Base-by-base conservation (phyloP, 2,797 vertebrate genomes). In the Lycodopsis pacificus region DNA sequence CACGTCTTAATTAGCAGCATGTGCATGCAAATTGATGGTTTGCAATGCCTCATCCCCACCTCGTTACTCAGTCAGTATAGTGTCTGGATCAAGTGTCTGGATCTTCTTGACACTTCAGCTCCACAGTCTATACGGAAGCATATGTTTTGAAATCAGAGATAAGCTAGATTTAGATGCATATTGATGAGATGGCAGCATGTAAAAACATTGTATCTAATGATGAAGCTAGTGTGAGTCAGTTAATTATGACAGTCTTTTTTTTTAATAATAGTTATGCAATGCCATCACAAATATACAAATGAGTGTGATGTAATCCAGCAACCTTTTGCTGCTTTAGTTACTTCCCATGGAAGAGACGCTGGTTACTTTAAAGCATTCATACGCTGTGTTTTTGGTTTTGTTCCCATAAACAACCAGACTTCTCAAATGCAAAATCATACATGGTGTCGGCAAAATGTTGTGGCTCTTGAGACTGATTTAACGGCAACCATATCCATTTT, bases 1-100 rank as follows among this genome's bases (percentile, higher is more conserved):
- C 11, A 67, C n/a, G 32, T 73, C 51, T 68, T 48, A 72, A 72
- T 76, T 51, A 63, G 27, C 51, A 56, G 42, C 20, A 11, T 25
- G 34, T 53, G 25, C 51, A 49, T 57, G 38, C 4, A 72, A 66
- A 81, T 46, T 54, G 27, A 36, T 1, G 2, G 14, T 25, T 74
- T 49, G 7, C 11, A 36, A 7, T 68, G 17, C 20, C 4, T 51
- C 7, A 38, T 20, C 10, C 7, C 22, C 44, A 25, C 15, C n/a
- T 40, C 30, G 25, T 22, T 11, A 64, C 32, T 53, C 5, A 20
- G 48, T 30, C 53, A 56, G 27, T 27, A 14, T 27, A 56, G 53
- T 56, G 7, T 11, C 44, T n/a, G 12, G 44, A 22, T 34, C 12
- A 25, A 56, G 53, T 56, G 7, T 11, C 44, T n/a, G 12, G 44